These are phyloP conservation scores for Nematolebias whitei DNA, from an alignment of 2,113 vertebrate species.

Conservation along the genomic window DNA sequence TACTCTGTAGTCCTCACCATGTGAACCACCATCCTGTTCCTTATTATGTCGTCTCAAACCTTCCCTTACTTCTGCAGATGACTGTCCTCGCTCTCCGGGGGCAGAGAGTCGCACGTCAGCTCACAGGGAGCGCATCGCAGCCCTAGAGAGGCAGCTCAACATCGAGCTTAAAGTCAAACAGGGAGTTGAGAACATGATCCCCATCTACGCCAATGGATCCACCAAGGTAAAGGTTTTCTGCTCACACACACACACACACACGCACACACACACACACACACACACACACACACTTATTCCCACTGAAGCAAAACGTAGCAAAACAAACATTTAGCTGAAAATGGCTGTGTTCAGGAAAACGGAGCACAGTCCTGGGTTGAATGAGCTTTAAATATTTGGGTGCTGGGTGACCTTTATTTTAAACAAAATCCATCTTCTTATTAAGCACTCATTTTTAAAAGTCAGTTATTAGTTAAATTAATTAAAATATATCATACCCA, in stretches of 20 bases:
- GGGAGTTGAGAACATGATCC: slow-evolving; percentile 93
- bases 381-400: too few relatives aligned
- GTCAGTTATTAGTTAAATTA: too few relatives aligned
- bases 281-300: neutral
- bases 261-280: neutral
- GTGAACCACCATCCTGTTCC: slow-evolving; percentile 29
- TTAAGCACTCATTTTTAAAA: too few relatives aligned
- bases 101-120: slow-evolving; percentile 74
- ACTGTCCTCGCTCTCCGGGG: slow-evolving; percentile 82
- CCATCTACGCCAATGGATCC: slow-evolving; percentile 87
- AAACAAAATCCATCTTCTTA: too few relatives aligned
- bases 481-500: too few relatives aligned
- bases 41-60: slow-evolving; percentile 25
- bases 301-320: neutral
- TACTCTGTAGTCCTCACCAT: neutral
- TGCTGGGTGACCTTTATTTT: too few relatives aligned
- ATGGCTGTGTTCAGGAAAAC: neutral
- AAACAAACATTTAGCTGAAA: neutral
- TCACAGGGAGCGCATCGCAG: slow-evolving; percentile 82
- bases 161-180: slow-evolving; percentile 93
- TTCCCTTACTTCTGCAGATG: slow-evolving; percentile 70
- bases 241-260: neutral
- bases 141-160: slow-evolving; percentile 89
- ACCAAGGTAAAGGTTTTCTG: slow-evolving; percentile 79
- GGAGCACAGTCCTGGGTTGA: neutral